These are phyloP conservation scores for Ceyx melanurus DNA, from an alignment of 2,113 vertebrate genomes.

Conservation along the genomic window DNA sequence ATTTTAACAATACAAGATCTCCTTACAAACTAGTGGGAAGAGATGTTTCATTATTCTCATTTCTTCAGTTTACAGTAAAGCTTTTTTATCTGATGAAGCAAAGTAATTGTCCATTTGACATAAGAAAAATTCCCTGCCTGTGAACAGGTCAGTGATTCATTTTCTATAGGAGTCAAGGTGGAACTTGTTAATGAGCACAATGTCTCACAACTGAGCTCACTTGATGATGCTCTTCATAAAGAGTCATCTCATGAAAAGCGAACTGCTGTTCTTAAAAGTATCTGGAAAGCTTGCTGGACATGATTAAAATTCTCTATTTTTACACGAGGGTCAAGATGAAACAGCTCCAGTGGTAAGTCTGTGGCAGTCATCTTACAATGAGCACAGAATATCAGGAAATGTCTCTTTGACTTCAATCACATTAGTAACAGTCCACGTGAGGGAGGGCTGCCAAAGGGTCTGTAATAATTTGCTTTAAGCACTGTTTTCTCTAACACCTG, in stretches of 20 bases:
- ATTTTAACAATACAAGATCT: background rate
- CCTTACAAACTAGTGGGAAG: background rate
- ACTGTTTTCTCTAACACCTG: slow-evolving; percentile 27
- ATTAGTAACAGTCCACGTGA: slow-evolving; percentile 30
- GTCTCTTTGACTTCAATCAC: slow-evolving; percentile 41
- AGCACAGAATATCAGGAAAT: slow-evolving; percentile 8
- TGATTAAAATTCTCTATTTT: slow-evolving; percentile 55
- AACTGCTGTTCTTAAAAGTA: slow-evolving; percentile 3
- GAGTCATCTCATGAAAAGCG: background rate
- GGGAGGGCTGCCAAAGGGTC: background rate
- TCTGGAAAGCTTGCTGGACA: slow-evolving; percentile 13
- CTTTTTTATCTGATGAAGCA: slow-evolving; percentile 25
- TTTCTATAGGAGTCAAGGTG: slow-evolving; percentile 3
- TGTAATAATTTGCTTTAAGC: background rate
- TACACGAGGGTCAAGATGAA: slow-evolving; percentile 7
- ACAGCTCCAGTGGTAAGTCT: background rate
- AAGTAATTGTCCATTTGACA: slow-evolving; percentile 38
- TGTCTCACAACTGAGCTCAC: background rate
- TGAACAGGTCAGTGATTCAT: slow-evolving; percentile 25
- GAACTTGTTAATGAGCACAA: slow-evolving; percentile 34
- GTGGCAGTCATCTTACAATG: background rate
- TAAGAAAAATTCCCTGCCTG: slow-evolving; percentile 24
- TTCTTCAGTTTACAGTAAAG: background rate
- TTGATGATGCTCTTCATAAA: slow-evolving; percentile 28
- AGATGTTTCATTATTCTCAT: background rate